Evolutionary conservation across 2,888 invertebrate species (phyloP), one percentile per base, ranked within the genome.

Genomic region (Melikaiella ostensackeni): DNA sequence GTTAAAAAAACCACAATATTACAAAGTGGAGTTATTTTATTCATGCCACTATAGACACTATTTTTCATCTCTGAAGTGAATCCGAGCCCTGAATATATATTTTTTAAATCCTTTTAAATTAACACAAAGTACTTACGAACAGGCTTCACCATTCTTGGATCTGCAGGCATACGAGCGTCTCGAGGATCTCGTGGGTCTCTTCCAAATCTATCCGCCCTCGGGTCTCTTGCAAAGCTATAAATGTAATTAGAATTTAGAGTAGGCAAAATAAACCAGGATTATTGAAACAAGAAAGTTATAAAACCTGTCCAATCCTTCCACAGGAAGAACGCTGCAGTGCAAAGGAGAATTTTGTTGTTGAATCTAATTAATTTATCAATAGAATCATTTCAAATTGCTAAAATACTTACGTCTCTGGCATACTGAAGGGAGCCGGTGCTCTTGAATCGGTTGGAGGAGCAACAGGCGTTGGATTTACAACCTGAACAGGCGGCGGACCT

Each of bases 91-190:
- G 9, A 42, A 64, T 16, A 19, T 30, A n/a, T 27, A 11, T 24
- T 4, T 9, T 24, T 21, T 4, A 5, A 13, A 9, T 57, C 13
- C 11, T 73, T 9, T 42, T 33, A 79, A 66, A 24, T 50, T 11
- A 59, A 62, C 33, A 78, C 33, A 77, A 62, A 19, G 66, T 42
- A 89, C 91, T 85, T 89, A 93, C 92, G 87, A 77, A 89, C 89
- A 77, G 85, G 83, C 90, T 93, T 93, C 70, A 94, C 94, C 64
- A 92, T 93, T 82, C 96, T 93, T 1, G 96, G 96, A 91, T 96
- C 96, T 83, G 93, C 92, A 78, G 93, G 92, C 87, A 95, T 94
- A 78, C 95, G 93, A 35, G 95, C 95, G 81, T 91, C 91, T 63
- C 91, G 81, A 7, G 90, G 88, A 82, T 91, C 91, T 63, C 91